Evolutionary conservation across 2,113 vertebrate species (phyloP).

Genomic region (Chauna torquata): DNA sequence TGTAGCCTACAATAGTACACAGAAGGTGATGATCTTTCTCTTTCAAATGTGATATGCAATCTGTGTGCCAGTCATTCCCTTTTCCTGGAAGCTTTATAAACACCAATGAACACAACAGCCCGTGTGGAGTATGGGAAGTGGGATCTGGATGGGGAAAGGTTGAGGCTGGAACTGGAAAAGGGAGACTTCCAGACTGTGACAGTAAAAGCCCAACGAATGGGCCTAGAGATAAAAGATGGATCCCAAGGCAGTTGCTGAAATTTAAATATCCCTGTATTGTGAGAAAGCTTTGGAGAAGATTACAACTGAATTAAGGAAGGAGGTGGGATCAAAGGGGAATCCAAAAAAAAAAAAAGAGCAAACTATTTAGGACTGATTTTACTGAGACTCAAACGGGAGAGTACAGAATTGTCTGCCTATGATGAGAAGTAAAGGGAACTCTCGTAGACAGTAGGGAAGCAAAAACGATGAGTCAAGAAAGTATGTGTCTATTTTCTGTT

Average conservation of each 20-base stretch:
- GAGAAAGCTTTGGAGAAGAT: background rate
- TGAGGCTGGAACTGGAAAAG: background rate
- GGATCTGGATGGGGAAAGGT: background rate
- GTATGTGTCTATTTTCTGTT: background rate
- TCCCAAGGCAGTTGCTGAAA: background rate
- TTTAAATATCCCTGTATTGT: background rate
- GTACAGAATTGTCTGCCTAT: background rate
- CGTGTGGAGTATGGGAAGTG: background rate
- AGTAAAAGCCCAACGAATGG: background rate
- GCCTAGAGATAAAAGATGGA: background rate
- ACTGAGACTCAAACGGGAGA: background rate
- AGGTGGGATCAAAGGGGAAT: background rate
- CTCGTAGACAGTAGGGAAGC: background rate
- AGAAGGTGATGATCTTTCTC: background rate
- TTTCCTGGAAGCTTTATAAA: background rate
- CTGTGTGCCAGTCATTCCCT: background rate
- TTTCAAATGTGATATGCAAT: background rate
- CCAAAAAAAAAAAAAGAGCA: fast-evolving
- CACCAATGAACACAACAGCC: background rate
- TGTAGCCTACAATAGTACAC: background rate
- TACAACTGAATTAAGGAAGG: background rate
- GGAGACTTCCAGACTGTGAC: background rate
- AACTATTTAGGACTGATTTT: background rate
- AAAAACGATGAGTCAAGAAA: background rate
- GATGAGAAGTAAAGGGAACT: background rate